Evolutionary conservation across 2,888 invertebrate genomes (phyloP).

Genomic region (Helleia helle): DNA sequence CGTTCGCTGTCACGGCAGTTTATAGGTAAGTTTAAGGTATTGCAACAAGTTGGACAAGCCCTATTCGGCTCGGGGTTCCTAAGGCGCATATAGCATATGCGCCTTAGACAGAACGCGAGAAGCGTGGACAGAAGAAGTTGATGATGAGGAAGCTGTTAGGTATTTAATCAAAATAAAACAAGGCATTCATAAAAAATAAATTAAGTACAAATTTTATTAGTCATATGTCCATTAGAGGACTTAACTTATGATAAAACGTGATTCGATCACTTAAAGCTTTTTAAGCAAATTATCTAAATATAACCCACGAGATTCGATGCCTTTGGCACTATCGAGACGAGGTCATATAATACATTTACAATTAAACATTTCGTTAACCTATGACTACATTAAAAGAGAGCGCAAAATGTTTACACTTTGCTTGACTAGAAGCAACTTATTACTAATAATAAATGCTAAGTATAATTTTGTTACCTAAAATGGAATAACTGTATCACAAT

Average conservation of each 20-base stretch:
- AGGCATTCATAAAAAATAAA: slow-evolving; percentile 30
- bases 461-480: slow-evolving; percentile 27
- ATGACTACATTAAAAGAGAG: slow-evolving; percentile 20
- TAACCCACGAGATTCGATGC: slow-evolving; percentile 57
- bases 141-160: too few relatives aligned
- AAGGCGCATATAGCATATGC: too few relatives aligned
- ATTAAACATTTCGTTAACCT: slow-evolving; percentile 17
- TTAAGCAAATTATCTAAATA: slow-evolving; percentile 37
- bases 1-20: too few relatives aligned
- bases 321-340: slow-evolving; percentile 62
- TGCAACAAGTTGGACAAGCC: too few relatives aligned
- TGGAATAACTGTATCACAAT: slow-evolving; percentile 65
- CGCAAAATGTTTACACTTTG: slow-evolving; percentile 22
- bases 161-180: slow-evolving; percentile 16
- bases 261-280: slow-evolving; percentile 55
- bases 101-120: too few relatives aligned
- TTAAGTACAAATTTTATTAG: slow-evolving; percentile 38
- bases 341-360: slow-evolving; percentile 26
- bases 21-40: too few relatives aligned
- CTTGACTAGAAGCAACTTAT: slow-evolving; percentile 17
- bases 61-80: too few relatives aligned
- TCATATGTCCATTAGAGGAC: slow-evolving; percentile 15
- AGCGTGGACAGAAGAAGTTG: too few relatives aligned
- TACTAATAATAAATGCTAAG: slow-evolving; percentile 23
- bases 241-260: slow-evolving; percentile 37